phyloP scores from a whole-genome alignment of 2,113 vertebrate genomes.

The Corythornis vintsioides region DNA sequence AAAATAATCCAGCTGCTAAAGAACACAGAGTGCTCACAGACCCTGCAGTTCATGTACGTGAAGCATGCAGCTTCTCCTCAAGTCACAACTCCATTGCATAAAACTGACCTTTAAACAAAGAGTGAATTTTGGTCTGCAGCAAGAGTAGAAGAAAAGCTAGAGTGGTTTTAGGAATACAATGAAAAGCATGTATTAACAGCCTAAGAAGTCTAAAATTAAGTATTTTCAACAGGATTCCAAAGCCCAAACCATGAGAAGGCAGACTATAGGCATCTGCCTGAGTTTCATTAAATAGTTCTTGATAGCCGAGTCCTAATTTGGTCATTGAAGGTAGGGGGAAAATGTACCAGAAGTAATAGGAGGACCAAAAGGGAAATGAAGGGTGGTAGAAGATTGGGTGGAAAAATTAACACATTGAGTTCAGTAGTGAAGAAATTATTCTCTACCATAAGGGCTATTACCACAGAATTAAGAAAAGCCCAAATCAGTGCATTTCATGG shows the following conservation, averaged over 20 bases:
- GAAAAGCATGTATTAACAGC: not conserved
- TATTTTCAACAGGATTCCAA: not conserved
- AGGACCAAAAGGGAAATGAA: constrained; percentile 41
- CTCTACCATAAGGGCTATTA: not conserved
- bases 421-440: constrained; percentile 1
- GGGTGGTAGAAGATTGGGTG: constrained; percentile 25
- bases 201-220: not conserved
- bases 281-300: not conserved
- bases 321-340: constrained; percentile 8
- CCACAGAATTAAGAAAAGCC: not conserved
- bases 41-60: not conserved
- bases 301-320: not conserved
- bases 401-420: constrained; percentile 8
- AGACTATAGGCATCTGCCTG: not conserved
- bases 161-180: not conserved
- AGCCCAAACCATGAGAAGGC: not conserved
- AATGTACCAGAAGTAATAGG: constrained; percentile 31
- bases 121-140: not conserved
- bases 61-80: not conserved
- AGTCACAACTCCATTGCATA: accelerated
- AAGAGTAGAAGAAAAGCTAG: not conserved
- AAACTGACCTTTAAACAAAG: not conserved
- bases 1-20: not conserved
- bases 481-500: not conserved
- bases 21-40: not conserved